phyloP scores from a whole-genome alignment of 1,140 invertebrate species.

The Drosophila takahashii region DNA sequence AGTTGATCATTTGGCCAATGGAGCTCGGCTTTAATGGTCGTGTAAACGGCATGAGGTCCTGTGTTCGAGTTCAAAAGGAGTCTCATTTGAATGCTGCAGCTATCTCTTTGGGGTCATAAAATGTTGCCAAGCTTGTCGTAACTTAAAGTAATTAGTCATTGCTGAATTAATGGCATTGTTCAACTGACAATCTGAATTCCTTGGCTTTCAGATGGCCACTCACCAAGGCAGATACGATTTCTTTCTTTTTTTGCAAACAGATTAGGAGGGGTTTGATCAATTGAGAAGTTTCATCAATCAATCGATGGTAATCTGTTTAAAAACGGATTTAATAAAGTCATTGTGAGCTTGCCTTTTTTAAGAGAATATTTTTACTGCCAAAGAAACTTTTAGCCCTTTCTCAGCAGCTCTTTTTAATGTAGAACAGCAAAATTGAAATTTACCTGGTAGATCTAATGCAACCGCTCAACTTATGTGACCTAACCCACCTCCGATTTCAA shows the following conservation, averaged over 20 bases:
- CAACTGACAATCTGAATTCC: slow-evolving; percentile 19
- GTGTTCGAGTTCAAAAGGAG: slow-evolving; percentile 9
- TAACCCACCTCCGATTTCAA: neutral
- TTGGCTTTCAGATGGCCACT: neutral
- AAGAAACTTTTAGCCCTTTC: too few species aligned
- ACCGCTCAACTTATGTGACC: slow-evolving; percentile 8
- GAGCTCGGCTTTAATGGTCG: slow-evolving; percentile 27
- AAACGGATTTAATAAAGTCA: neutral
- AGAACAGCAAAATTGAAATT: slow-evolving; percentile 18
- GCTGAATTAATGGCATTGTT: slow-evolving; percentile 43
- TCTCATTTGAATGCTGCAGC: slow-evolving; percentile 5
- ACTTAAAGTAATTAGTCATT: slow-evolving; percentile 72
- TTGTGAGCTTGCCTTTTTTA: neutral
- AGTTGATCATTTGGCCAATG: slow-evolving; percentile 53
- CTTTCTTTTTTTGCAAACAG: neutral
- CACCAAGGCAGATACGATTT: slow-evolving; percentile 1
- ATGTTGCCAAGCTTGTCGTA: slow-evolving; percentile 32
- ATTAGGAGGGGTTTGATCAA: neutral
- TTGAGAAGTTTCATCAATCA: slow-evolving; percentile 18
- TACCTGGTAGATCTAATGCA: slow-evolving; percentile 13
- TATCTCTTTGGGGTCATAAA: slow-evolving; percentile 31
- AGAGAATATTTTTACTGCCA: too few species aligned
- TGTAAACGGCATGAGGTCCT: slow-evolving; percentile 63
- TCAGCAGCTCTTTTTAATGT: neutral
- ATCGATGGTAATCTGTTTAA: neutral